phyloP scores from a whole-genome alignment of 2,888 invertebrate genomes.

The Dryobotodes eremita region DNA sequence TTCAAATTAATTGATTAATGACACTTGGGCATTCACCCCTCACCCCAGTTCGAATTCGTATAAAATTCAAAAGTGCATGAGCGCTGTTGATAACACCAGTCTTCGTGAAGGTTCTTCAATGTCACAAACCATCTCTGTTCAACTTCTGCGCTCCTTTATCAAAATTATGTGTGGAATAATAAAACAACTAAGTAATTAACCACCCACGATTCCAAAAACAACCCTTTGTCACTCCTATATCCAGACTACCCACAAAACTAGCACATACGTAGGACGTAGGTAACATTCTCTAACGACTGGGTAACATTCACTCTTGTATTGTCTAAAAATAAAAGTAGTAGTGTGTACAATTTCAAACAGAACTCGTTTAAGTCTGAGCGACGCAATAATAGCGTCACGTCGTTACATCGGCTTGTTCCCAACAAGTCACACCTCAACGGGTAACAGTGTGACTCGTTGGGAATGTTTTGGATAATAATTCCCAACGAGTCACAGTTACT shows the following conservation, averaged over 20 bases:
- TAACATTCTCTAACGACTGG: not conserved
- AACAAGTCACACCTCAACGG: too few species aligned
- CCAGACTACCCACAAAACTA: not conserved
- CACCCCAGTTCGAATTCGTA: not conserved
- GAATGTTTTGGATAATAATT: too few species aligned
- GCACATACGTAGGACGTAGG: not conserved
- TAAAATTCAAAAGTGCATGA: not conserved
- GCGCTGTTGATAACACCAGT: not conserved
- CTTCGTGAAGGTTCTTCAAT: not conserved
- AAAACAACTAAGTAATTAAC: not conserved
- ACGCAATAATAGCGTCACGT: not conserved
- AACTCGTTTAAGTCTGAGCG: not conserved
- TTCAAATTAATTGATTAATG: not conserved
- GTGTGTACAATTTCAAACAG: not conserved
- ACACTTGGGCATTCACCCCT: not conserved
- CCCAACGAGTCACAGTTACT: too few species aligned
- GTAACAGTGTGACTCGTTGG: too few species aligned
- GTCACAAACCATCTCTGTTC: too few species aligned
- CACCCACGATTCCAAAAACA: not conserved
- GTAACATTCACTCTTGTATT: not conserved
- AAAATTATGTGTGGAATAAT: too few species aligned
- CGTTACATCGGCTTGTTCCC: too few species aligned
- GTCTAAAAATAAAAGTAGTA: not conserved
- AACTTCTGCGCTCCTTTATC: too few species aligned
- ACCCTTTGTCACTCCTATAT: not conserved